Base-by-base conservation (phyloP, 2,113 vertebrate genomes). In the Amphiprion ocellaris region DNA sequence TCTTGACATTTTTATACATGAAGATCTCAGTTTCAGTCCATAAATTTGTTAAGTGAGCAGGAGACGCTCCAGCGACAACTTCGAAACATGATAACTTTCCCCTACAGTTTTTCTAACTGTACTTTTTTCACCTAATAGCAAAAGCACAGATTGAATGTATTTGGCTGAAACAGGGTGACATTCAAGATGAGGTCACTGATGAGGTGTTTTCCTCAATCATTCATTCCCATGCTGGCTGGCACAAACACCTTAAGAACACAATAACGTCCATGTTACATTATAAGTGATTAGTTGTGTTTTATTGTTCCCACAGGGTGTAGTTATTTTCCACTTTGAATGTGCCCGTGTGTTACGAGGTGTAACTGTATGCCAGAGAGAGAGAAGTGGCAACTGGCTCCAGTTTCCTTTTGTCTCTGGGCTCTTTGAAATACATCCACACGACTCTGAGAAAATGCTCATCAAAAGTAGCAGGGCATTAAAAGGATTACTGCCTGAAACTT, bases 401-500 rank as follows among this genome's bases (percentile, higher is more conserved):
- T 91, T 91, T 89, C 92, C 85, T 81, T 88, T 92, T 91, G 91
- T 93, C 84, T 86, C 67, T 55, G 41, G 12, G 28, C n/a, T 74
- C 84, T 90, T 86, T 91, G 87, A 93, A 92, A 91, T 83, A 16
- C 84, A 89, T 77, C 79, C 83, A 52, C 24, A 49, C 10, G 52
- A 83, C 83, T 80, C 66, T 77, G 74, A 73, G 71, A 79, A 74
- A 83, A 84, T 69, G 80, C 73, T 84, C 81, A 85, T 86, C 70
- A 86, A 81, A 86, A 72, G 83, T 78, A 61, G 75, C 69, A 10
- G n/a, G 74, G 74, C 66, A 89, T 90, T 71, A 89, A 72, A 61
- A 30, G 79, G 86, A 88, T 90, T 87, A 87, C 68, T 30, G 65
- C 63, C 9, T 69, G 79, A 74, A 67, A 74, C 63, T 62, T 59